Conservation (phyloP, 2,888 invertebrate genomes). For the Coleophora flavipennella region DNA sequence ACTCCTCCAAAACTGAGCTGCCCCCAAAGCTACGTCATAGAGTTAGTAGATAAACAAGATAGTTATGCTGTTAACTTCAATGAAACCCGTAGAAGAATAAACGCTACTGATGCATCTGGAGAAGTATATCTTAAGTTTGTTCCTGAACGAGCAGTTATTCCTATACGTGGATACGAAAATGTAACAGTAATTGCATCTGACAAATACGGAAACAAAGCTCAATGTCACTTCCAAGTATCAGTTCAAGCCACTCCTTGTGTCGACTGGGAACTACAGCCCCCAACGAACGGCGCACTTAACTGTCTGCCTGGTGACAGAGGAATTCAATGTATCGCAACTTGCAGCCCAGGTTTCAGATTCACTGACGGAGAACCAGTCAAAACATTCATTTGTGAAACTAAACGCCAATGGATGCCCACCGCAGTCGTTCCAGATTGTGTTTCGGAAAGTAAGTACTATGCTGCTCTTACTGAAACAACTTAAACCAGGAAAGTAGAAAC, state of each 20-base stretch:
- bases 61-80: conserved; percentile 94
- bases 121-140: conserved; percentile 87
- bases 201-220: conserved; percentile 88
- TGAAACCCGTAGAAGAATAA: conserved; percentile 87
- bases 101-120: conserved; percentile 90
- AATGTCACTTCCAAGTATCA: conserved; percentile 93
- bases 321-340: conserved; percentile 90
- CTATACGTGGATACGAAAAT: conserved; percentile 90
- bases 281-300: conserved; percentile 90
- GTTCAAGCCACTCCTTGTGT: conserved; percentile 96
- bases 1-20: conserved; percentile 92
- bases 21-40: conserved; percentile 95
- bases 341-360: conserved; percentile 89
- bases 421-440: conserved; percentile 96
- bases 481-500: neutral
- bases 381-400: conserved; percentile 87
- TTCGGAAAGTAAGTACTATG: conserved; percentile 80
- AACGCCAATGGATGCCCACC: conserved; percentile 87
- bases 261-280: conserved; percentile 93
- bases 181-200: conserved; percentile 93
- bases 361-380: conserved; percentile 92
- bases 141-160: conserved; percentile 87
- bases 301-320: conserved; percentile 88
- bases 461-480: neutral
- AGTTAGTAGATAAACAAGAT: conserved; percentile 90